Evolutionary conservation across 1,140 invertebrate species (phyloP).

Genomic region (Neodiprion pinetum): DNA sequence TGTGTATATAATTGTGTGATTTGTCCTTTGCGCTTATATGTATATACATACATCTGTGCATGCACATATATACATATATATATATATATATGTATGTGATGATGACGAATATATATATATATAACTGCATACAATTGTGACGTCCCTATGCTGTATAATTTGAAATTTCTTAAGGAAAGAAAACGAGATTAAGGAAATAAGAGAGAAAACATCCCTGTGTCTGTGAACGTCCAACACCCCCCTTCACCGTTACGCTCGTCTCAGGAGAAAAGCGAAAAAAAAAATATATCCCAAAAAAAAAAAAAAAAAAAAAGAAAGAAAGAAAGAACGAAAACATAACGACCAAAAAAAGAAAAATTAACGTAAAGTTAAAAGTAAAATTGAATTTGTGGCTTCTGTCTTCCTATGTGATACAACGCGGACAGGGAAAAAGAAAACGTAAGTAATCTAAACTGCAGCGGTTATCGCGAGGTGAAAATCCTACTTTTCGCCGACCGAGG

Average conservation of each 20-base stretch:
- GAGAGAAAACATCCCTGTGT: not conserved
- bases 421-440: not conserved
- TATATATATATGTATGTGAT: not conserved
- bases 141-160: not conserved
- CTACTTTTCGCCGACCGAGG: too few species aligned
- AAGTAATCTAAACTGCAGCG: not conserved
- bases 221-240: not conserved
- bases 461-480: not conserved
- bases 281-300: not conserved
- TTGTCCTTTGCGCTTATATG: not conserved
- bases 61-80: not conserved
- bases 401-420: constrained; percentile 1
- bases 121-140: not conserved
- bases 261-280: not conserved
- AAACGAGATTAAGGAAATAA: not conserved
- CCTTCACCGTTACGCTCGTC: not conserved
- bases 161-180: too few species aligned
- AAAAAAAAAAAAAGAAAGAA: not conserved
- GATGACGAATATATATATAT: too few species aligned
- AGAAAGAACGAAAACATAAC: too few species aligned
- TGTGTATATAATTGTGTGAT: not conserved
- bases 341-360: too few species aligned
- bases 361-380: too few species aligned
- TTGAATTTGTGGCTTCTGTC: not conserved
- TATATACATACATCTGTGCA: not conserved